Evolutionary conservation across 2,797 vertebrate species (phyloP), one percentile per base, ranked within the genome.

Genomic region (Otus scops): DNA sequence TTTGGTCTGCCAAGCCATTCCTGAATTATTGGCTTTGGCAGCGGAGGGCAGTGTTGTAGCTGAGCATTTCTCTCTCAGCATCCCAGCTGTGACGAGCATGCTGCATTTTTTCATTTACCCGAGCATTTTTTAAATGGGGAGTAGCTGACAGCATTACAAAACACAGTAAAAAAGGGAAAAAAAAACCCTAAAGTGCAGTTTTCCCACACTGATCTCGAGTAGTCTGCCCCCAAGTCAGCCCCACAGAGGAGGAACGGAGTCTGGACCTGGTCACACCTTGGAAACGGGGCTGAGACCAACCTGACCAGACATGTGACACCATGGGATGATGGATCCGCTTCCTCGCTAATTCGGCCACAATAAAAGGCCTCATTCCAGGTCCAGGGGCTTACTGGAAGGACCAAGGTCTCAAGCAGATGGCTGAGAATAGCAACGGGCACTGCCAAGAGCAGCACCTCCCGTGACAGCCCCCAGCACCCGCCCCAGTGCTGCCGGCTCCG

Each of bases 61-160:
- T 18, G 64, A 96, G 81, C 24, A 0, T 26, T 60, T 24, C 60
- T 32, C 71, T 36, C 80, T 34, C 65, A 13, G 70, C 43, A 32
- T 45, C 74, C 59, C 93, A 28, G 86, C 63, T 71, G n/a, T 7
- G 81, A 13, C 6, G 19, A 92, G 54, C 38, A 22, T 0, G 23
- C 47, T 84, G 83, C 4, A 6, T 23, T 61, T 83, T 75, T 9
- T 67, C 64, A 80, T 85, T 83, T 83, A 85, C 74, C 76, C 54
- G 82, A 91, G 89, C 4, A 8, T 8, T 75, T 95, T 91, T 59
- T 38, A 84, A 83, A 47, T 75, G 73, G 85, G 78, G 89, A 88
- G 85, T 5, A 10, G 85, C 82, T 88, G 82, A 74, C 43, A 59
- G 54, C 28, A 9, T 73, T 60, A 56, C n/a, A 83, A 84, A 51